Conservation (phyloP, 2,888 invertebrate species). For the Drosophila birchii region DNA sequence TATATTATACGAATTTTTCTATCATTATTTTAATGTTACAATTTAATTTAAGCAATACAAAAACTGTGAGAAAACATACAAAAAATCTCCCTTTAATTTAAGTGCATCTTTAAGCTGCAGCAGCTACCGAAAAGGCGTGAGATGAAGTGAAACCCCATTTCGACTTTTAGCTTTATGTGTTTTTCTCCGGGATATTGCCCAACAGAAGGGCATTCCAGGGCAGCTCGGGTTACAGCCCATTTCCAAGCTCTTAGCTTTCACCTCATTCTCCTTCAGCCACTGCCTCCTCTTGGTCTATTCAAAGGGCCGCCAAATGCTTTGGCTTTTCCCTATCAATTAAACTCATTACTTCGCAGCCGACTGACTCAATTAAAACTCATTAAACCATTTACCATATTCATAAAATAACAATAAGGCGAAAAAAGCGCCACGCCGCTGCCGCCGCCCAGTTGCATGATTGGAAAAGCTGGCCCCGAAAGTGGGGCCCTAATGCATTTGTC, state of each 20-base stretch:
- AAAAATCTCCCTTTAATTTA: not conserved
- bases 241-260: conserved; percentile 58
- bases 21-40: not conserved
- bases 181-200: conserved; percentile 28
- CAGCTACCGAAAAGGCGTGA: conserved; percentile 16
- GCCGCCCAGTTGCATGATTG: conserved; percentile 53
- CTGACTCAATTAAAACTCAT: conserved; percentile 76
- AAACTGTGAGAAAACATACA: too few species aligned
- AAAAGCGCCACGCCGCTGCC: conserved; percentile 33
- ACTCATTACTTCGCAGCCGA: conserved; percentile 64
- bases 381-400: conserved; percentile 78
- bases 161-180: conserved; percentile 24
- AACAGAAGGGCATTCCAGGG: conserved; percentile 48
- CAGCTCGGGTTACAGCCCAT: conserved; percentile 35
- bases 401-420: conserved; percentile 69
- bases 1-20: too few species aligned
- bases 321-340: conserved; percentile 71
- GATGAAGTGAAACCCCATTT: conserved; percentile 25
- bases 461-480: conserved; percentile 36
- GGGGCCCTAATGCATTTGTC: conserved; percentile 73
- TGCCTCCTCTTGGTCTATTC: conserved; percentile 46
- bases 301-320: conserved; percentile 32
- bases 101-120: conserved; percentile 25
- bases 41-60: not conserved
- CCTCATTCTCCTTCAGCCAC: conserved; percentile 42